Conservation (phyloP, 1,140 invertebrate genomes). For the Penaeus japonicus region DNA sequence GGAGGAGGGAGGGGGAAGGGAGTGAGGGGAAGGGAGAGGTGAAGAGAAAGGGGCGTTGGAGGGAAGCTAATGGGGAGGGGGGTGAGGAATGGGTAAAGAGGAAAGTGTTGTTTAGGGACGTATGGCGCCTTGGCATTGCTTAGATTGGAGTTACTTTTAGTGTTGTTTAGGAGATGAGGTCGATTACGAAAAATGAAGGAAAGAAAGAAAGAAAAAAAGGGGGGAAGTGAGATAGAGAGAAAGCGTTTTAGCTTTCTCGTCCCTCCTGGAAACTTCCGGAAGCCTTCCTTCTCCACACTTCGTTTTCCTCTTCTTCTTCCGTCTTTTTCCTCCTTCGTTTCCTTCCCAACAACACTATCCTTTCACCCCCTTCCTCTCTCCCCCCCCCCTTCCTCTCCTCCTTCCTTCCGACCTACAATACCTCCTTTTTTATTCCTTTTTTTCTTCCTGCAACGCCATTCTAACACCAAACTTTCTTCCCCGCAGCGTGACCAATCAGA, state of each 20-base stretch:
- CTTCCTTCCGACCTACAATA: not conserved
- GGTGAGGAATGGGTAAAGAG: not conserved
- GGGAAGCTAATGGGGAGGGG: not conserved
- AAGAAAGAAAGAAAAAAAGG: not conserved
- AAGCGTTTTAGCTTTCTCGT: no score
- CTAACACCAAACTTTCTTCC: not conserved
- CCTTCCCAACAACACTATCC: no score
- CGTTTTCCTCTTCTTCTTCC: no score
- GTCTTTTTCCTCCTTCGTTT: no score
- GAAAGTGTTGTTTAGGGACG: not conserved
- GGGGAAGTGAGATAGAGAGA: not conserved
- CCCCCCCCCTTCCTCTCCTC: no score
- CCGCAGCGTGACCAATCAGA: constrained; percentile 36
- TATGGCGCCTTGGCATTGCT: no score
- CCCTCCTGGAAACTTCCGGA: no score
- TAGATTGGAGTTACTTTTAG: no score
- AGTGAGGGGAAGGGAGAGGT: not conserved
- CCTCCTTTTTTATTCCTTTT: not conserved
- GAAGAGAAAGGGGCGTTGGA: not conserved
- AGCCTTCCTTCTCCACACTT: no score
- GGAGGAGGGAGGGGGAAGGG: not conserved
- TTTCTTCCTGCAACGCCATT: not conserved
- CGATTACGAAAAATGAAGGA: not conserved
- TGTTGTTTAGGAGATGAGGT: no score
- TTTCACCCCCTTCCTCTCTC: no score